These are phyloP conservation scores for Siderastrea siderea DNA, from an alignment of 92 coral and sea anemone species.

Conservation along the genomic window DNA sequence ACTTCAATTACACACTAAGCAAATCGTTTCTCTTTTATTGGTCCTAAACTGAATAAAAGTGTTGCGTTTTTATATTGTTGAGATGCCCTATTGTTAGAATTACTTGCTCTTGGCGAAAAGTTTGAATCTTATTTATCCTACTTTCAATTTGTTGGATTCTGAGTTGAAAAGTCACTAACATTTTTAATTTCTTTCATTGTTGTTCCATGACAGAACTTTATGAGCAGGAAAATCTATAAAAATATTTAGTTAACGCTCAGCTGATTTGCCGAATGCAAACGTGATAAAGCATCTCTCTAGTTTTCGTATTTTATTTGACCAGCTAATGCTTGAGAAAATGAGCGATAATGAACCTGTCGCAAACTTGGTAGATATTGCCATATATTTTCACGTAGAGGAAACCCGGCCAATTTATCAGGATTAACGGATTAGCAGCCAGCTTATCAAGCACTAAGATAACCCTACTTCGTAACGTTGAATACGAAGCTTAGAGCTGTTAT, in stretches of 20 bases:
- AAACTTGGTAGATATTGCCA: too few relatives aligned
- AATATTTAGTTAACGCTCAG: neutral
- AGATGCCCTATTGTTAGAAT: too few relatives aligned
- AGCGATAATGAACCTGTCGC: too few relatives aligned
- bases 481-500: too few relatives aligned
- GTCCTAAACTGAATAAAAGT: neutral
- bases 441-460: too few relatives aligned
- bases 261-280: too few relatives aligned
- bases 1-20: neutral
- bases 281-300: too few relatives aligned
- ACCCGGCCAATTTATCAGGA: too few relatives aligned
- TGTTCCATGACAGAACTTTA: neutral
- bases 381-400: too few relatives aligned
- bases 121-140: neutral
- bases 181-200: neutral
- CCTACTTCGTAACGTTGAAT: too few relatives aligned
- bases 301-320: neutral
- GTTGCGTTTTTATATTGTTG: neutral
- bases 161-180: neutral
- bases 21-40: slow-evolving; percentile 1
- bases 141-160: neutral
- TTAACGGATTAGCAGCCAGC: too few relatives aligned
- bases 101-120: neutral
- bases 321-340: neutral
- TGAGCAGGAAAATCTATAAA: neutral